phyloP scores from a whole-genome alignment of 2,888 invertebrate genomes.

The Lamellibrachia satsuma region DNA sequence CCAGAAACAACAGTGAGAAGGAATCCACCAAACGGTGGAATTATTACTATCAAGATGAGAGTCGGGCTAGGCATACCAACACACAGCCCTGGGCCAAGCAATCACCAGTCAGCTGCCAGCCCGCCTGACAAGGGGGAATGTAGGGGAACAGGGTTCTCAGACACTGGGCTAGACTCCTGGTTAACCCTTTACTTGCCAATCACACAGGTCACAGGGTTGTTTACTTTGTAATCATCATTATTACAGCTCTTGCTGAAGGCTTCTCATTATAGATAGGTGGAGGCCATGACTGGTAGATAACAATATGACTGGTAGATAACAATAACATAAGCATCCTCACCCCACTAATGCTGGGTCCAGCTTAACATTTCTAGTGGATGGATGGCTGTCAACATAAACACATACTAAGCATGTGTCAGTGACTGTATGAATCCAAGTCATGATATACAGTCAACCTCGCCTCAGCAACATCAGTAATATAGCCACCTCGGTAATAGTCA shows the following conservation, averaged over 20 bases:
- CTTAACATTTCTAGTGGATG: too few species aligned
- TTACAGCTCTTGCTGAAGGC: background rate
- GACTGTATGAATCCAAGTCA: too few species aligned
- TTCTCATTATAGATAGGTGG: background rate
- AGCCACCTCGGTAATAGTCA: too few species aligned
- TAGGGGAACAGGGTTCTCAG: background rate
- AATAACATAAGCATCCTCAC: background rate
- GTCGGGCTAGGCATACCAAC: background rate
- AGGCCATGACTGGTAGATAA: background rate
- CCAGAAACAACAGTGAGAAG: background rate
- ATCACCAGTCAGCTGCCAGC: background rate
- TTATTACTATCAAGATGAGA: slow-evolving; percentile 5
- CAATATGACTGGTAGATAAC: background rate
- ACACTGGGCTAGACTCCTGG: background rate
- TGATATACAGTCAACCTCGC: too few species aligned
- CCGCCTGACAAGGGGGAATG: background rate
- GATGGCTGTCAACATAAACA: too few species aligned
- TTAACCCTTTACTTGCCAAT: background rate
- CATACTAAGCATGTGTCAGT: too few species aligned
- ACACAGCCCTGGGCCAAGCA: background rate
- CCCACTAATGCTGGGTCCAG: background rate
- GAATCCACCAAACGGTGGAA: background rate
- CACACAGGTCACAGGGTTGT: background rate
- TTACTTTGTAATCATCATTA: background rate
- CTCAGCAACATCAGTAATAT: too few species aligned